Evolutionary conservation across 2,113 vertebrate species (phyloP).

Genomic region (Xiphias gladius): DNA sequence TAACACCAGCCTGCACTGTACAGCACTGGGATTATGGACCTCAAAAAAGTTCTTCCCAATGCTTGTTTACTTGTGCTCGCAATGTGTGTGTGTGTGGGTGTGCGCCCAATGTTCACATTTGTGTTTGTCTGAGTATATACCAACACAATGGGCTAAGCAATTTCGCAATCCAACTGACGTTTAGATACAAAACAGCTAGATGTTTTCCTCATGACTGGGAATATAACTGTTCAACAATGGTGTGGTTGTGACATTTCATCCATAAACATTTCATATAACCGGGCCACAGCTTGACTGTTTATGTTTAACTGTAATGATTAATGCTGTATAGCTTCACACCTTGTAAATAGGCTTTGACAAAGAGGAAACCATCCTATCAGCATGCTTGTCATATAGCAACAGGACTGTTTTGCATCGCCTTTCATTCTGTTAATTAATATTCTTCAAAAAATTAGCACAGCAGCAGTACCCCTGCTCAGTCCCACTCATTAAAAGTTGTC

Average conservation of each 20-base stretch:
- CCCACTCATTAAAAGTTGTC: constrained; percentile 51
- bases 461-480: constrained; percentile 28
- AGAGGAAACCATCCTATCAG: background rate
- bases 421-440: constrained; percentile 59
- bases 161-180: background rate
- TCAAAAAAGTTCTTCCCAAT: background rate
- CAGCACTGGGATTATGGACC: constrained; percentile 18
- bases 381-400: constrained; percentile 19
- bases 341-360: constrained; percentile 21
- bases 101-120: background rate
- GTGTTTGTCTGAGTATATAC: background rate
- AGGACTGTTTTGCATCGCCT: constrained; percentile 16
- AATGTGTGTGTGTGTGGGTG: background rate
- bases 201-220: background rate
- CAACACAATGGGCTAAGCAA: background rate
- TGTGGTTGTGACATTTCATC: background rate
- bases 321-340: background rate
- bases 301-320: constrained; percentile 15
- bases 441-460: constrained; percentile 49
- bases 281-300: constrained; percentile 2
- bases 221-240: background rate
- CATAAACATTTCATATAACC: background rate
- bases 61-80: background rate
- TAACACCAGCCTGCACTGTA: constrained; percentile 17
- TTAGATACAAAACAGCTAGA: background rate